Evolutionary conservation across 2,797 vertebrate species (phyloP).

Genomic region (Caiman crocodilus): DNA sequence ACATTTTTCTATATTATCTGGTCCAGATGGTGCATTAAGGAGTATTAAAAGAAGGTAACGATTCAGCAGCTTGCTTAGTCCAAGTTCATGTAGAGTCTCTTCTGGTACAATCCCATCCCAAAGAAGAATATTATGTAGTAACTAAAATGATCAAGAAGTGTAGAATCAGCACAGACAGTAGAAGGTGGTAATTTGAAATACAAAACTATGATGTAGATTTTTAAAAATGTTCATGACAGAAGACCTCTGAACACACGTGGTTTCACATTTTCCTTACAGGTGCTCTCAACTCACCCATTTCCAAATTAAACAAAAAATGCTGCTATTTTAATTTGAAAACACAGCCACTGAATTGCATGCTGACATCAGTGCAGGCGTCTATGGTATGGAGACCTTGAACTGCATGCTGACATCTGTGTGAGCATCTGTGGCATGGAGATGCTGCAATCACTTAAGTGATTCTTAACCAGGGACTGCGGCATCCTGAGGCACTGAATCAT

Average conservation of each 20-base stretch:
- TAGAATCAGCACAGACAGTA: background rate
- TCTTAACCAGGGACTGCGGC: no score
- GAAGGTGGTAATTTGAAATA: background rate
- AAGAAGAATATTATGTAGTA: constrained; percentile 88
- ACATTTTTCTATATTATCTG: constrained; percentile 79
- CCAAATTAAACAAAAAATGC: background rate
- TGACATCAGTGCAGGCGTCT: background rate
- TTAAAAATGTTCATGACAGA: background rate
- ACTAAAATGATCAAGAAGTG: constrained; percentile 77
- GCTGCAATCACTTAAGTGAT: no score
- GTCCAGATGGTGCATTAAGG: constrained; percentile 78
- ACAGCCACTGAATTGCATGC: background rate
- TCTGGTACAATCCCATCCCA: constrained; percentile 90
- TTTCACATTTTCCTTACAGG: background rate
- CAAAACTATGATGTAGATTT: background rate
- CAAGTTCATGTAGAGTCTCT: constrained; percentile 85
- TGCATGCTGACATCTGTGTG: background rate
- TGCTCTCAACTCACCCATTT: background rate
- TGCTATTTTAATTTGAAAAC: background rate
- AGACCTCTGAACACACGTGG: background rate
- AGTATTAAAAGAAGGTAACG: constrained; percentile 91
- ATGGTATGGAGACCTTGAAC: background rate
- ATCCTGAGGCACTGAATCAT: no score
- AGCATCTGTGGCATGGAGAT: no score
- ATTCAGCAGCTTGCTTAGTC: constrained; percentile 90